These are phyloP conservation scores for Erebia aethiops DNA, from an alignment of 2,888 invertebrate species.

Conservation along the genomic window DNA sequence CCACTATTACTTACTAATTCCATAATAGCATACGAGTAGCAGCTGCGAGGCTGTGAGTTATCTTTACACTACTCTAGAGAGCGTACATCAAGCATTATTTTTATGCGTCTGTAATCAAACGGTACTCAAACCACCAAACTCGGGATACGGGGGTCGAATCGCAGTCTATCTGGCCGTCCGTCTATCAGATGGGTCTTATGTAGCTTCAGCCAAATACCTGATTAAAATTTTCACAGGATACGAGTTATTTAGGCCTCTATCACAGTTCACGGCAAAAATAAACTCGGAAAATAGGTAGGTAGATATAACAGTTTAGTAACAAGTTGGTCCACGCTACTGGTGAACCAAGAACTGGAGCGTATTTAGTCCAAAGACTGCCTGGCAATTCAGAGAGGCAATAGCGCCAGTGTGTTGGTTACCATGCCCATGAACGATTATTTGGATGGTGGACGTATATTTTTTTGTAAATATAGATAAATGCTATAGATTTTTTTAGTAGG, in stretches of 20 bases:
- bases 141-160: neutral
- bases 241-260: neutral
- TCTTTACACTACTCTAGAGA: slow-evolving; percentile 32
- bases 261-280: too few species aligned
- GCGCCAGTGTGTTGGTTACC: too few species aligned
- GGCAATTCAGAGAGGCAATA: too few species aligned
- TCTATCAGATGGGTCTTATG: neutral
- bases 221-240: neutral
- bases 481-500: too few species aligned
- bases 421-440: neutral
- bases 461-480: too few species aligned
- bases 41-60: slow-evolving; percentile 39
- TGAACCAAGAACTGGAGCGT: too few species aligned
- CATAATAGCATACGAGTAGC: slow-evolving; percentile 41
- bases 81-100: neutral
- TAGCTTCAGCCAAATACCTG: too few species aligned
- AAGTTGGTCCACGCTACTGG: neutral
- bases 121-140: neutral
- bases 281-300: too few species aligned
- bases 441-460: neutral
- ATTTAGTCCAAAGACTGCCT: too few species aligned
- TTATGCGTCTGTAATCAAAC: neutral
- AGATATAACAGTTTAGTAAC: neutral
- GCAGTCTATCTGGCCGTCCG: neutral
- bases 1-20: slow-evolving; percentile 44